These are phyloP conservation scores for Yponomeuta malinellus DNA, from an alignment of 2,888 invertebrate genomes.

Conservation along the genomic window DNA sequence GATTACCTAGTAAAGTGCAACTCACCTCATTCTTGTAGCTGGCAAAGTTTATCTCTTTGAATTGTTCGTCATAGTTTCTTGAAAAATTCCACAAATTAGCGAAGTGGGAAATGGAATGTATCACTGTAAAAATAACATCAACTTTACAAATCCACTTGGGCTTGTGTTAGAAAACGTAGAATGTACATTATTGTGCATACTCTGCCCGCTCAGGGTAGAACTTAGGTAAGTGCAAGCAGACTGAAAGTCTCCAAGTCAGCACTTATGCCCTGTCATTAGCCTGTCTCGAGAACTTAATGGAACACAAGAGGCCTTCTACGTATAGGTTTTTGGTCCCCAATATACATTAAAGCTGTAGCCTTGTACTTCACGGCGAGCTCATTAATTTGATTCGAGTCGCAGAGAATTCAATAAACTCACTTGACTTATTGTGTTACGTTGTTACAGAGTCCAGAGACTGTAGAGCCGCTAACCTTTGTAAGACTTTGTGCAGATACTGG, in stretches of 20 bases:
- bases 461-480: too few species aligned
- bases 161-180: background rate
- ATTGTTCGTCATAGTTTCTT: constrained; percentile 56
- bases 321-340: constrained; percentile 21
- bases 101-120: constrained; percentile 73
- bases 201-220: background rate
- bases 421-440: background rate
- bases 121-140: constrained; percentile 37
- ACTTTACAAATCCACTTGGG: background rate
- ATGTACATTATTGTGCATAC: background rate
- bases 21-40: constrained; percentile 60
- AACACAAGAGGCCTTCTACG: constrained; percentile 28
- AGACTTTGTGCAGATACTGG: too few species aligned
- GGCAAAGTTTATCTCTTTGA: constrained; percentile 67
- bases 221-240: background rate
- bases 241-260: background rate
- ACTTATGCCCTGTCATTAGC: constrained; percentile 43
- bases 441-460: background rate
- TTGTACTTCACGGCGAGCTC: background rate
- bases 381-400: background rate
- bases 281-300: constrained; percentile 67
- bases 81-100: constrained; percentile 75
- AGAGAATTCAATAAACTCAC: background rate
- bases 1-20: background rate
- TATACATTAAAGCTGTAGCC: background rate